These are phyloP conservation scores for Sarcophaga caerulescens DNA, from an alignment of 2,888 invertebrate species.

Conservation along the genomic window DNA sequence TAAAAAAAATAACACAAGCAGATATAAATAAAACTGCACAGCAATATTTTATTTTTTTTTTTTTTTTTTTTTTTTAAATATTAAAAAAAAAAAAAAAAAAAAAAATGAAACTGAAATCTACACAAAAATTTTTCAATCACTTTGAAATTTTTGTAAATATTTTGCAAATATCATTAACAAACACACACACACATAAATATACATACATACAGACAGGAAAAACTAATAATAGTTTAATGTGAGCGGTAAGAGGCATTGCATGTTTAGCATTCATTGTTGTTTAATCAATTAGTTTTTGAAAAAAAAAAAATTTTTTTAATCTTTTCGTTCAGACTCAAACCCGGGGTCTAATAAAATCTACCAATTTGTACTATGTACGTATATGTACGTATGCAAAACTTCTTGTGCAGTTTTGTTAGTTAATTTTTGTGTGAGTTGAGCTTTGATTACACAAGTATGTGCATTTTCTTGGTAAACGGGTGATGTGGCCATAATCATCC, in stretches of 20 bases:
- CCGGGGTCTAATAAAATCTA: not conserved
- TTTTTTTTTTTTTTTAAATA: not conserved
- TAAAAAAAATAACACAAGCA: slow-evolving; percentile 34
- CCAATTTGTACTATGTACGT: not conserved
- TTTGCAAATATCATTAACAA: slow-evolving; percentile 15
- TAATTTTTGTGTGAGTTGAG: not conserved
- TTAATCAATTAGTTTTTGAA: slow-evolving; percentile 57
- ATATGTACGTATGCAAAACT: slow-evolving; percentile 33
- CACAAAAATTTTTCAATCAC: slow-evolving; percentile 7
- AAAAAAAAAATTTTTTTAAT: not conserved
- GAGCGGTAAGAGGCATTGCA: slow-evolving; percentile 39
- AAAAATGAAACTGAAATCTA: no score
- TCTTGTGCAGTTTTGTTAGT: slow-evolving; percentile 13
- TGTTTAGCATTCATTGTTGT: slow-evolving; percentile 46
- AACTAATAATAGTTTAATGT: not conserved
- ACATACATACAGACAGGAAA: not conserved
- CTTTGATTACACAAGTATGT: slow-evolving; percentile 7
- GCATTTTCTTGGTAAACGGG: slow-evolving; percentile 7
- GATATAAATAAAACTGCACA: slow-evolving; percentile 50
- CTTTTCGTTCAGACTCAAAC: no score
- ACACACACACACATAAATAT: not conserved
- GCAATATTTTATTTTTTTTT: not conserved
- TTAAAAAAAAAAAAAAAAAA: no score
- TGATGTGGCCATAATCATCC: not conserved
- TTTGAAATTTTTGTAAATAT: slow-evolving; percentile 25